Percentiles rank a stretch among this genome's conserved stretches.
Conservation (phyloP, 2,113 vertebrate species). For the Gulo gulo region DNA sequence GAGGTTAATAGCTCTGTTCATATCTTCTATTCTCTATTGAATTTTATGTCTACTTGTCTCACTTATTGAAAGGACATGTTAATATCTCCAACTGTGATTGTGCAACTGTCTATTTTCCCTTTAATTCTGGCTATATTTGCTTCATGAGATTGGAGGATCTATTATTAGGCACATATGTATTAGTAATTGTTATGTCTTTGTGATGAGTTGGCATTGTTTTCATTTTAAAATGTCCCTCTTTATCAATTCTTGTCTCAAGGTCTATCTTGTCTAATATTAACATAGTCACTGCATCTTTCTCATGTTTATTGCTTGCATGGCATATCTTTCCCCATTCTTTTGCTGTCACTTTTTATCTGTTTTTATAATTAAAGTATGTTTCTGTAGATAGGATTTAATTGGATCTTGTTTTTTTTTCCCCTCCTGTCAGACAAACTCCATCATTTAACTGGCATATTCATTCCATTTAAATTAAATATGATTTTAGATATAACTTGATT, state of each 20-base stretch:
- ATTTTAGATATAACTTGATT: neutral
- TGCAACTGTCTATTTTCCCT: neutral
- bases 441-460: constrained; percentile 4
- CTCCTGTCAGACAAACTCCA: neutral
- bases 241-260: neutral
- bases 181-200: neutral
- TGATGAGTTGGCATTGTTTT: neutral
- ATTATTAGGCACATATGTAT: neutral
- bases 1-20: neutral
- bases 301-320: neutral
- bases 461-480: neutral
- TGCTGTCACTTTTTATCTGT: neutral
- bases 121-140: neutral
- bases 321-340: neutral
- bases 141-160: neutral
- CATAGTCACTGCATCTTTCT: neutral
- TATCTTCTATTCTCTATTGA: neutral
- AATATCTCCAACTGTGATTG: neutral
- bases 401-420: neutral
- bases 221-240: neutral
- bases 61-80: neutral
- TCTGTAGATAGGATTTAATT: neutral
- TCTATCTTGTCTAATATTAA: neutral
- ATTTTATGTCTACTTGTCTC: neutral
- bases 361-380: constrained; percentile 38